Percentiles rank a stretch among this genome's conserved stretches.
phyloP scores from a whole-genome alignment of 2,888 invertebrate genomes.

The Trissoscelio sp. region DNA sequence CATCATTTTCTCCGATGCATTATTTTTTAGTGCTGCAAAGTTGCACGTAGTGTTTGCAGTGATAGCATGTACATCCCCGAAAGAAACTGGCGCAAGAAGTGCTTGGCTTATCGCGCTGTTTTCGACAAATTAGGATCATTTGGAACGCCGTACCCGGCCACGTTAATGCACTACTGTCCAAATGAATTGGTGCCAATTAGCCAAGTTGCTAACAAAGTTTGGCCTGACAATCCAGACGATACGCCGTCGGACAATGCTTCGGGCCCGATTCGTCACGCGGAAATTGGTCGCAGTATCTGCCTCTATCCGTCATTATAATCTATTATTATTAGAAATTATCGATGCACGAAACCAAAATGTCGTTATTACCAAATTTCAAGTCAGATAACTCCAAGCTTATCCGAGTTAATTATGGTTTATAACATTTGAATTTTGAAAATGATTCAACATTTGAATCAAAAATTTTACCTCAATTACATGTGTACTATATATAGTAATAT shows the following conservation, averaged over 20 bases:
- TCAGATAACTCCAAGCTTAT: too few relatives aligned
- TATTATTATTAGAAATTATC: too few relatives aligned
- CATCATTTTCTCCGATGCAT: slow-evolving; percentile 4
- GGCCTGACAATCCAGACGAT: slow-evolving; percentile 30
- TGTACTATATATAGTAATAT: too few relatives aligned
- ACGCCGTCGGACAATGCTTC: slow-evolving; percentile 25
- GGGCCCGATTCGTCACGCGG: slow-evolving; percentile 17
- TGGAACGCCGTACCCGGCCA: slow-evolving; percentile 71
- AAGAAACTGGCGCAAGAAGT: slow-evolving; percentile 70
- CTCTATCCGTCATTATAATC: background rate
- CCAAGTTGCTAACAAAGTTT: slow-evolving; percentile 66
- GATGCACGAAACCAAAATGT: too few relatives aligned
- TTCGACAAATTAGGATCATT: slow-evolving; percentile 77
- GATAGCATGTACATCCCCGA: slow-evolving; percentile 13
- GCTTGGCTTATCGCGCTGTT: slow-evolving; percentile 75
- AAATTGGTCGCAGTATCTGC: too few relatives aligned
- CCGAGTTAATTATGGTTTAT: too few relatives aligned
- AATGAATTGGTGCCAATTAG: slow-evolving; percentile 67
- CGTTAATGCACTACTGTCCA: slow-evolving; percentile 70
- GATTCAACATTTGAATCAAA: too few relatives aligned
- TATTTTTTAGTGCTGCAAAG: slow-evolving; percentile 30
- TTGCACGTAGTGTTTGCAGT: slow-evolving; percentile 7
- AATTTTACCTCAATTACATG: too few relatives aligned
- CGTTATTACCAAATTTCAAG: too few relatives aligned
- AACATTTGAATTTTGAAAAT: too few relatives aligned